A percentile compares a stretch with the other conserved stretches of the same genome.
These are phyloP conservation scores for Hyposoter didymator DNA, from an alignment of 2,888 invertebrate genomes.

Conservation along the genomic window DNA sequence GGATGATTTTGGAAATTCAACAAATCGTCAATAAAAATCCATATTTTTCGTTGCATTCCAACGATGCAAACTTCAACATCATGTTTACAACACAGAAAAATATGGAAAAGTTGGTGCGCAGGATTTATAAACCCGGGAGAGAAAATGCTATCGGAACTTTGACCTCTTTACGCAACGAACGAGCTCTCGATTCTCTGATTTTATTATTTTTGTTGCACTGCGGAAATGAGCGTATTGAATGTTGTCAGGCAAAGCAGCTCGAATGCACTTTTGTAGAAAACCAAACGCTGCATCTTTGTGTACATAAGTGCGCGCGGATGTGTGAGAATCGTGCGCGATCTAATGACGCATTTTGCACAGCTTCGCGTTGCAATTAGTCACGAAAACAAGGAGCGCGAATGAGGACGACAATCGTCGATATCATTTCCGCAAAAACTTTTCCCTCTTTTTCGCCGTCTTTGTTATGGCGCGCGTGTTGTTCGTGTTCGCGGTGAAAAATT, in stretches of 20 bases:
- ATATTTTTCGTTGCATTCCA: no score
- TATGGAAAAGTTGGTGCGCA: not conserved
- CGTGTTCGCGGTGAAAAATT: no score
- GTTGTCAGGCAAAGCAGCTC: not conserved
- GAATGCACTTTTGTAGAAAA: not conserved
- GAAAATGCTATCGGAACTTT: conserved; percentile 47
- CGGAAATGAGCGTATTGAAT: not conserved
- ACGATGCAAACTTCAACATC: no score
- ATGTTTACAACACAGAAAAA: no score
- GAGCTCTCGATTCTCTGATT: conserved; percentile 36
- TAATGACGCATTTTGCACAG: conserved; percentile 51
- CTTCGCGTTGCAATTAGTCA: conserved; percentile 54
- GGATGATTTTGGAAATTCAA: no score
- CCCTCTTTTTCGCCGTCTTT: not conserved
- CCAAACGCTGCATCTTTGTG: not conserved
- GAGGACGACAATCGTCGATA: conserved; percentile 27
- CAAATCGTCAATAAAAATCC: no score
- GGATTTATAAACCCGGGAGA: conserved; percentile 1
- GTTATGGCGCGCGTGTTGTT: not conserved
- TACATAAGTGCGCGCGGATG: not conserved
- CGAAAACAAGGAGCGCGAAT: conserved; percentile 26
- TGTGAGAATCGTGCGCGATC: not conserved
- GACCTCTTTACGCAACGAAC: conserved; percentile 52
- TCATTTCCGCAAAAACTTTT: conserved; percentile 36
- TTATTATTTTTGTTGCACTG: conserved; percentile 15